These are phyloP conservation scores for Dromococcyx pavoninus DNA, from an alignment of 2,797 vertebrate genomes.

Conservation along the genomic window DNA sequence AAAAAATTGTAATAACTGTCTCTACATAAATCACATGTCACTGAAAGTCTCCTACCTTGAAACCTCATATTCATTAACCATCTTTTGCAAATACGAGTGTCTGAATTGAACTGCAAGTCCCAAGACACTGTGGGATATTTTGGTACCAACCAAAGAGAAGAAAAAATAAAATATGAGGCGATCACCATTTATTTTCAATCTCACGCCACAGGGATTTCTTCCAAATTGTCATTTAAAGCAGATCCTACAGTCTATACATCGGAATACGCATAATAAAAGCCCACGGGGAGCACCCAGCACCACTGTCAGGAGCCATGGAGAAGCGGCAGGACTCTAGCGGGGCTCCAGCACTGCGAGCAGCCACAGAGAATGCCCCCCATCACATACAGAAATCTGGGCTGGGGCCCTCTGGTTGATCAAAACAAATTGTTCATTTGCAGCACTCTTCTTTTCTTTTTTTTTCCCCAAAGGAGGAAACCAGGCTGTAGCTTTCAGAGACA, in stretches of 20 bases:
- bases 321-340: accelerated
- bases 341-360: accelerated
- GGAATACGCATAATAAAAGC: neutral
- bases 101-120: constrained; percentile 11
- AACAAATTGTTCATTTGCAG: neutral
- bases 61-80: constrained; percentile 53
- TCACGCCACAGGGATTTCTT: neutral
- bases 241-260: neutral
- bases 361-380: accelerated
- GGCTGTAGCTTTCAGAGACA: no score
- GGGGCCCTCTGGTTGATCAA: accelerated
- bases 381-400: accelerated
- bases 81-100: neutral
- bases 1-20: neutral
- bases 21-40: constrained; percentile 55
- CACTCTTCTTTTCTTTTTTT: neutral
- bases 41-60: constrained; percentile 38
- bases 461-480: neutral
- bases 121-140: neutral
- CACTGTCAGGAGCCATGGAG: accelerated
- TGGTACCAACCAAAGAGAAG: neutral
- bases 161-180: neutral
- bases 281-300: accelerated
- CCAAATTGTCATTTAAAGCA: neutral
- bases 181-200: constrained; percentile 33